Base-by-base conservation (phyloP, 1,140 invertebrate species). In the Hetaerina americana region DNA sequence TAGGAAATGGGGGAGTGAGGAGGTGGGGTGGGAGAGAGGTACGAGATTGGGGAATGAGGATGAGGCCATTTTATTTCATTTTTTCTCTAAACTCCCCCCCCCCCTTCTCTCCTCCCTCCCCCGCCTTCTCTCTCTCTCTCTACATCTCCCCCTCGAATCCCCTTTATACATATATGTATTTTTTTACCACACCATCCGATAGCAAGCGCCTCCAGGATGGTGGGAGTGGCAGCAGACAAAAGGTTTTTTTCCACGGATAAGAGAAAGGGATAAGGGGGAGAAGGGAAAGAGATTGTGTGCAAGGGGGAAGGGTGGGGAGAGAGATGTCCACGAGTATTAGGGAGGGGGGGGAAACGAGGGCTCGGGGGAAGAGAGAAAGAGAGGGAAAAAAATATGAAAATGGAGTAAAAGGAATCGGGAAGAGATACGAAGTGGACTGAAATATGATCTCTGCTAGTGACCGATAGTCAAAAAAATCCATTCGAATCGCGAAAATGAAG, bases 381-480 rank as follows among this genome's bases (percentile, higher is more conserved):
- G 26, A 73, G 71, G 70, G 40, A 40, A 66, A 71, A 69, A 72
- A 66, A 72, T n/a, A n/a, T n/a, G n/a, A n/a, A n/a, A n/a, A n/a
- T n/a, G n/a, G n/a, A n/a, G n/a, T n/a, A n/a, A n/a, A 66, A 12
- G 18, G 22, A 26, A 22, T 72, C 29, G 27, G 31, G 70, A 5
- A 24, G 27, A 24, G 27, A 27, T 71, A 26, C 24, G 31, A 40
- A 18, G 26, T 66, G 75, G 75, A 77, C 71, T 72, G 72, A 73
- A 74, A 76, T 72, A 74, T 77, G 72, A 76, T 73, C 77, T 73
- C 77, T 77, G 76, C 75, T 78, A 75, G 76, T 76, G 75, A 75
- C 77, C 77, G 76, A 77, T 76, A 77, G 72, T 6, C 57, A 72
- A 73, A 69, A 72, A 75, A 76, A 76, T 75, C 75, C 73, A 73